These are phyloP conservation scores for Hassar affinis DNA, from an alignment of 2,113 vertebrate species.

Conservation along the genomic window DNA sequence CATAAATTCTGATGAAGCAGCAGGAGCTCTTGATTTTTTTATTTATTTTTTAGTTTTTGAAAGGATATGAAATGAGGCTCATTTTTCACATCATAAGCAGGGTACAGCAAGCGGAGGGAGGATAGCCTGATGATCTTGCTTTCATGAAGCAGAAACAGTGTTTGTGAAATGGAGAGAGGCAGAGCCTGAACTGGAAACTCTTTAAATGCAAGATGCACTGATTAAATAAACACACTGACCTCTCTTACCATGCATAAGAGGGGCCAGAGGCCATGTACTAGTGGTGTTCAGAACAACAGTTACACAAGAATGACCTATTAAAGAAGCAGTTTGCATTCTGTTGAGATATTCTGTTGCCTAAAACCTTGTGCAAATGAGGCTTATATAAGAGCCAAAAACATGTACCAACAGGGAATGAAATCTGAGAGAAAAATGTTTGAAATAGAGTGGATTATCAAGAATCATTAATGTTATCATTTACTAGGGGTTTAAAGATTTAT, in stretches of 20 bases:
- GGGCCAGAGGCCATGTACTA: background rate
- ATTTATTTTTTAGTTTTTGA: background rate
- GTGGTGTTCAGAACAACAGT: background rate
- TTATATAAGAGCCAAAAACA: background rate
- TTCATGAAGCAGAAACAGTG: background rate
- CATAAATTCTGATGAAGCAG: conserved; percentile 54
- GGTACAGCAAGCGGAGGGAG: conserved; percentile 19
- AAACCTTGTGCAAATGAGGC: background rate
- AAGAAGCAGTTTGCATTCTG: background rate
- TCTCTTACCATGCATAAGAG: background rate
- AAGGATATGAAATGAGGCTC: conserved; percentile 41
- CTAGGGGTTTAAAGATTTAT: background rate
- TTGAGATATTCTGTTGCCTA: background rate
- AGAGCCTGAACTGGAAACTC: too few relatives aligned
- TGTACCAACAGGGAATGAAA: background rate
- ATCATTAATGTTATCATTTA: background rate
- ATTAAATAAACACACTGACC: background rate
- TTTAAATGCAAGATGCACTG: background rate
- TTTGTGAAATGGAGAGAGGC: background rate
- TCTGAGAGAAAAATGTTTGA: too few relatives aligned
- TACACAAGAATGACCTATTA: background rate
- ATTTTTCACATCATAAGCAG: conserved; percentile 59
- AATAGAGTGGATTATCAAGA: background rate
- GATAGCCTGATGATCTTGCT: conserved; percentile 55
- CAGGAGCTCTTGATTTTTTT: conserved; percentile 6